A percentile compares a stretch with the other conserved stretches of the same genome.
phyloP scores from a whole-genome alignment of 2,113 vertebrate species.

The Rhegmatorhina hoffmannsi region DNA sequence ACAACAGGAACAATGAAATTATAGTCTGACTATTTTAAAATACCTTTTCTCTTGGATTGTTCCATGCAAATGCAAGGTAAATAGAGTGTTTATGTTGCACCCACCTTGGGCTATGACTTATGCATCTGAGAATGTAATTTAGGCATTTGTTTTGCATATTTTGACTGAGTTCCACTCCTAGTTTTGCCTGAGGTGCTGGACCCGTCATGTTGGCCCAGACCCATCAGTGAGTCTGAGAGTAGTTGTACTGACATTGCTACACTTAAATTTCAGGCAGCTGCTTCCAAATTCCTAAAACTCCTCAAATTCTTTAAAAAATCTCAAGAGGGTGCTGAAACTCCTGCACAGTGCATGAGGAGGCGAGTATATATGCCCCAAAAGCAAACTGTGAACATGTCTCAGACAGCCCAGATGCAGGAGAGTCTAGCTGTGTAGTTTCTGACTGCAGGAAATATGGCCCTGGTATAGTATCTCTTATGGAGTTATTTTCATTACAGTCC shows the following conservation, averaged over 20 bases:
- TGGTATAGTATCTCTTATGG: not conserved
- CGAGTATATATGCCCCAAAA: not conserved
- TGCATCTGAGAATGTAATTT: not conserved
- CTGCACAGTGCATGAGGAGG: too few species aligned
- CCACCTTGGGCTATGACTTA: not conserved
- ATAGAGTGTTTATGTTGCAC: not conserved
- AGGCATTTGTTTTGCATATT: not conserved
- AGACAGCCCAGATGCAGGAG: not conserved
- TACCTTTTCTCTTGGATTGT: not conserved
- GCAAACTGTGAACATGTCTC: not conserved
- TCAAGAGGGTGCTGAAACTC: not conserved
- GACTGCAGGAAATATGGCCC: not conserved
- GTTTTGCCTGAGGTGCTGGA: not conserved
- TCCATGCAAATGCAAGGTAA: not conserved
- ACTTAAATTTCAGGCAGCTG: not conserved
- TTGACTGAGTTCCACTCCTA: not conserved
- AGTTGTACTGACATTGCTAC: not conserved
- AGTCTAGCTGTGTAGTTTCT: accelerated
- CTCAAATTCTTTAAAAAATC: not conserved
- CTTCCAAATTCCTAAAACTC: not conserved
- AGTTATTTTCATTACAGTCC: not conserved
- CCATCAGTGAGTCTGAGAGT: not conserved
- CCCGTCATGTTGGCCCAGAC: not conserved
- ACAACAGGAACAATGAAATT: not conserved
- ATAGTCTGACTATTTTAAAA: not conserved